These are phyloP conservation scores for Danaus plexippus DNA, from an alignment of 1,140 invertebrate genomes.

Conservation along the genomic window DNA sequence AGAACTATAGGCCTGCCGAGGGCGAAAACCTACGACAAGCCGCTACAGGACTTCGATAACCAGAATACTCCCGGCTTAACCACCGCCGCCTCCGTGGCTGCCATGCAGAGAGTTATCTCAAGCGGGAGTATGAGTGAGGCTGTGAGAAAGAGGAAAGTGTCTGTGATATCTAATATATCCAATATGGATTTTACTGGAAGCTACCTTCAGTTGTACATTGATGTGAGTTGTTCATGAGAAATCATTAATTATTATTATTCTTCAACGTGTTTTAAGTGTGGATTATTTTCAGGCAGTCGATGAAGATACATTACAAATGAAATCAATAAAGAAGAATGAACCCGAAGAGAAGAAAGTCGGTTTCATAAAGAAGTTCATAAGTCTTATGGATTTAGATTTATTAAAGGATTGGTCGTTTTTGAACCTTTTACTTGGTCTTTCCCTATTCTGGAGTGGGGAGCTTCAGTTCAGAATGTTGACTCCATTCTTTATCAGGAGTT, in stretches of 20 bases:
- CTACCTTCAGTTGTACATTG: conserved; percentile 76
- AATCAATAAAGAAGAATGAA: conserved; percentile 54
- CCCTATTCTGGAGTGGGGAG: conserved; percentile 81
- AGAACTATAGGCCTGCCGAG: conserved; percentile 56
- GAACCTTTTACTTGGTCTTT: conserved; percentile 79
- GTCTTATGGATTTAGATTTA: conserved; percentile 76
- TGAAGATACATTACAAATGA: conserved; percentile 66
- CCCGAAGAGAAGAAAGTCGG: conserved; percentile 54
- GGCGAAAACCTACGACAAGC: conserved; percentile 69
- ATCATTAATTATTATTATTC: not conserved
- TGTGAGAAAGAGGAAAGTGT: conserved; percentile 73
- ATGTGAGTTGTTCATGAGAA: conserved; percentile 59
- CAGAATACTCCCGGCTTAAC: conserved; percentile 44
- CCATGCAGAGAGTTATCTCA: conserved; percentile 72
- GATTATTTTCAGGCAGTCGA: conserved; percentile 47
- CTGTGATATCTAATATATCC: conserved; percentile 79
- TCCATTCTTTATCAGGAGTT: conserved; percentile 79
- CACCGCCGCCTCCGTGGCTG: conserved; percentile 64
- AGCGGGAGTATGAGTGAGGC: conserved; percentile 63
- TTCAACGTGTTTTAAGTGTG: conserved; percentile 1
- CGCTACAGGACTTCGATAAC: conserved; percentile 69
- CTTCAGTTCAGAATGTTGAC: conserved; percentile 83
- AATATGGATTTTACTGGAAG: conserved; percentile 81
- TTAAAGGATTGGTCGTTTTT: conserved; percentile 78
- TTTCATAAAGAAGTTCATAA: conserved; percentile 71